phyloP scores from a whole-genome alignment of 2,888 invertebrate genomes.

The Augochlorella aurata region DNA sequence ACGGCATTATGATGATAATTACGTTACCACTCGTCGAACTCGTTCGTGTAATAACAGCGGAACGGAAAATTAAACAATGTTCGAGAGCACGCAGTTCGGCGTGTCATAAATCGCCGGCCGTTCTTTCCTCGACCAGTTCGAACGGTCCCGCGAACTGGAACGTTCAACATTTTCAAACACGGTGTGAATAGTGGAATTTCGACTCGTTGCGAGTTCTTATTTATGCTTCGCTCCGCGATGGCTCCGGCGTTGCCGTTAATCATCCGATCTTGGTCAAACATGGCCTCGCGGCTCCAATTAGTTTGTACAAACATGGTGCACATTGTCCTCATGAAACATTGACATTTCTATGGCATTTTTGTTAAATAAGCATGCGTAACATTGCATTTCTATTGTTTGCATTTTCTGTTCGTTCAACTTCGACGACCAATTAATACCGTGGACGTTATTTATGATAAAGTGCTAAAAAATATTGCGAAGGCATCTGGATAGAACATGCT shows the following conservation, averaged over 20 bases:
- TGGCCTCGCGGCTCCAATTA: background rate
- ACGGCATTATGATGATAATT: slow-evolving; percentile 36
- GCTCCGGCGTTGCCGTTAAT: background rate
- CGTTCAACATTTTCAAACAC: background rate
- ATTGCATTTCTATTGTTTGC: background rate
- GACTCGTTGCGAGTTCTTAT: background rate
- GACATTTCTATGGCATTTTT: background rate
- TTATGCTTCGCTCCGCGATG: background rate
- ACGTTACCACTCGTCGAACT: background rate
- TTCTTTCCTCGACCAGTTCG: background rate
- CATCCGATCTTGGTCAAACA: background rate
- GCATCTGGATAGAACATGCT: too few relatives aligned
- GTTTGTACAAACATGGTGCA: background rate
- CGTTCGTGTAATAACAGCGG: background rate
- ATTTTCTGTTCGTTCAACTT: background rate
- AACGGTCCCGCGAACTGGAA: background rate
- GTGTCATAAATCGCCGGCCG: background rate
- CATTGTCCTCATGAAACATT: background rate
- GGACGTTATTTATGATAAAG: too few relatives aligned
- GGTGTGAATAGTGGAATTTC: background rate
- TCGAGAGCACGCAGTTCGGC: background rate
- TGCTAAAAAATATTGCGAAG: too few relatives aligned
- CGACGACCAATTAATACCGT: too few relatives aligned
- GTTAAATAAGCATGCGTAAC: too few relatives aligned
- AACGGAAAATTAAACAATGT: slow-evolving; percentile 2